A percentile compares a stretch with the other conserved stretches of the same genome.
Conservation (phyloP, 2,113 vertebrate species). For the Seriola rivoliana region DNA sequence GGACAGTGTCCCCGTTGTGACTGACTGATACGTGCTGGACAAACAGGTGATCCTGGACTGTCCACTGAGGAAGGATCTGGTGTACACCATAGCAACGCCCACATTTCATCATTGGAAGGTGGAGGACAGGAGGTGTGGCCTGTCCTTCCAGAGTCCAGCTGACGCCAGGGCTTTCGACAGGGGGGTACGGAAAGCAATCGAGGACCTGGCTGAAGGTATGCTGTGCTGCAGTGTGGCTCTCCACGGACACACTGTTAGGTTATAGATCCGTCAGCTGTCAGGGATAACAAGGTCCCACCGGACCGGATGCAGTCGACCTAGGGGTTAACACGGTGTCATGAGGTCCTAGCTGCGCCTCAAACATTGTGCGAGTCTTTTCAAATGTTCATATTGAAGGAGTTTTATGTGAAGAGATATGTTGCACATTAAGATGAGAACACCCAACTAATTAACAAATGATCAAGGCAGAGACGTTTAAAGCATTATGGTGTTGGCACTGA, state of each 20-base stretch:
- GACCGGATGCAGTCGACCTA: background rate
- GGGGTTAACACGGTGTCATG: background rate
- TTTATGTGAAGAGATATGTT: background rate
- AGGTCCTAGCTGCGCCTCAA: background rate
- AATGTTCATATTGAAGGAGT: background rate
- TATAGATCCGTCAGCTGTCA: background rate
- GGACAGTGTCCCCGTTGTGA: background rate
- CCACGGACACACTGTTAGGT: background rate
- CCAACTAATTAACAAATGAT: background rate
- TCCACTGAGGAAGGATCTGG: slow-evolving; percentile 95
- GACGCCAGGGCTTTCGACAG: slow-evolving; percentile 98
- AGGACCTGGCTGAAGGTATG: slow-evolving; percentile 98
- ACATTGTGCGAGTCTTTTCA: background rate
- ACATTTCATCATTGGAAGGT: slow-evolving; percentile 99
- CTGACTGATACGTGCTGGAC: slow-evolving; percentile 25
- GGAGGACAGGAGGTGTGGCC: slow-evolving; percentile 94
- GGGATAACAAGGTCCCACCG: background rate
- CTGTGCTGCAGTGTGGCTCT: background rate
- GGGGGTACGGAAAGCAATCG: slow-evolving; percentile 97
- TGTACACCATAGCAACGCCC: slow-evolving; percentile 99
- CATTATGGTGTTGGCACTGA: background rate
- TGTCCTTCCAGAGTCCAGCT: slow-evolving; percentile 97
- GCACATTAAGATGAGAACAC: background rate
- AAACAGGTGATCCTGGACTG: slow-evolving; percentile 96
- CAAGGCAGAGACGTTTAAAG: background rate